Evolutionary conservation across 1,140 invertebrate genomes (phyloP).

Genomic region (Heliconius melpomene): DNA sequence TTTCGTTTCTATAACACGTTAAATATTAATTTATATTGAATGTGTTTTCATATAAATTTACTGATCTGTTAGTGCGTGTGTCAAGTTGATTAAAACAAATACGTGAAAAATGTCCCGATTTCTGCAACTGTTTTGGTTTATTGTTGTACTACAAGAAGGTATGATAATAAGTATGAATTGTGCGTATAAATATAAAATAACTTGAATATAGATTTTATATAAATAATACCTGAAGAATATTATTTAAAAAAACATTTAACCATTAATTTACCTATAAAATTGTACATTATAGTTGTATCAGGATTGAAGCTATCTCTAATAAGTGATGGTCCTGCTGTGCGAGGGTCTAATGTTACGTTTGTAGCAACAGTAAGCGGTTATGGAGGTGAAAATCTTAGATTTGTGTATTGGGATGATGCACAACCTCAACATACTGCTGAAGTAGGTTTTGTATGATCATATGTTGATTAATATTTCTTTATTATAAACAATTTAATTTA

Average conservation of each 20-base stretch:
- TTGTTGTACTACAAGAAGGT: slow-evolving; percentile 41
- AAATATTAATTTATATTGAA: not conserved
- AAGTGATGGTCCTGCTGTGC: slow-evolving; percentile 84
- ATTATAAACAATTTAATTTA: not conserved
- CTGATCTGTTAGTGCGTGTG: not conserved
- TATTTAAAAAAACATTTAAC: not conserved
- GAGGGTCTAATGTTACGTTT: slow-evolving; percentile 85
- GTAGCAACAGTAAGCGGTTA: slow-evolving; percentile 81
- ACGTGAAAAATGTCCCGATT: slow-evolving; percentile 35
- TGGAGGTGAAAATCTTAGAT: slow-evolving; percentile 65
- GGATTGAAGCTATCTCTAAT: slow-evolving; percentile 67
- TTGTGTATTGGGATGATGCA: slow-evolving; percentile 80
- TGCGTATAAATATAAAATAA: not conserved
- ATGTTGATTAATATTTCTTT: not conserved
- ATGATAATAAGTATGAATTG: slow-evolving; percentile 11
- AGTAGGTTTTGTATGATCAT: slow-evolving; percentile 62
- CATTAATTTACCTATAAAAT: not conserved
- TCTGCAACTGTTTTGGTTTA: slow-evolving; percentile 39
- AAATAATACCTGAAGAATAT: not conserved
- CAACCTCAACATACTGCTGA: slow-evolving; percentile 74
- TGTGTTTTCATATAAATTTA: not conserved
- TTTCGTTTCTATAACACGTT: slow-evolving; percentile 2
- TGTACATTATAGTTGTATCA: slow-evolving; percentile 49
- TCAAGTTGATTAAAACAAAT: not conserved
- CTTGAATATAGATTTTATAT: not conserved